Base-by-base conservation (phyloP, 2,888 invertebrate species). In the Rapana venosa region DNA sequence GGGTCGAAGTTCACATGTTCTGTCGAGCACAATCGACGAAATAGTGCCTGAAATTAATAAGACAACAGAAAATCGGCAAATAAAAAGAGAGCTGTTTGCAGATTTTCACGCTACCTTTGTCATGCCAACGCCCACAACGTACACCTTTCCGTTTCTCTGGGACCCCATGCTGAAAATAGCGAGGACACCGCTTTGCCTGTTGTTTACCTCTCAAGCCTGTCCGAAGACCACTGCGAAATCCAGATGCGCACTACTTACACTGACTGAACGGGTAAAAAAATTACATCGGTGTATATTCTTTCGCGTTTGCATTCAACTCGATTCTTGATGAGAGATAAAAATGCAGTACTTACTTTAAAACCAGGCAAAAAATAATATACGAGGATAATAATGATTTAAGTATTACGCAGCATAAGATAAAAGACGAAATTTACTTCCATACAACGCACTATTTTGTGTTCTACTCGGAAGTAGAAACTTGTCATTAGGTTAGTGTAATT, bases 61-160 rank as follows among this genome's bases (percentile, higher is more conserved):
- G 13, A 30, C 26, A 17, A 83, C 36, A 5, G 22, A 86, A 86
- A 58, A 32, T 13, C 20, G 1, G 13, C 35, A 70, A 70, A 70
- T 15, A 61, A 36, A 22, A 13, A n/a, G 22, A 36, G 5, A 30
- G 15, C 58, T 11, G 30, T 30, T n/a, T 20, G 20, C 26, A 35
- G 6, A 66, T 74, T 66, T 47, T 32, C 15, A 36, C 35, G 70
- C 96, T 97, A 97, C 97, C 97, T 99, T 99, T 92, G 99, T 99
- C 99, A 99, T 99, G 92, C 99, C 99, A 93, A 99, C 99, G 92
- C 99, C 99, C 94, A 99, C 97, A 89, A 99, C 98, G 96, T 97
- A 99, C 88, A 98, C 98, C 90, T 94, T 94, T 90, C 94, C 98
- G 90, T 94, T 94, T 90, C 94, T 77, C 17, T 4, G 56, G 8